Evolutionary conservation across 2,888 invertebrate species (phyloP).

Genomic region (Ochropleura leucogaster): DNA sequence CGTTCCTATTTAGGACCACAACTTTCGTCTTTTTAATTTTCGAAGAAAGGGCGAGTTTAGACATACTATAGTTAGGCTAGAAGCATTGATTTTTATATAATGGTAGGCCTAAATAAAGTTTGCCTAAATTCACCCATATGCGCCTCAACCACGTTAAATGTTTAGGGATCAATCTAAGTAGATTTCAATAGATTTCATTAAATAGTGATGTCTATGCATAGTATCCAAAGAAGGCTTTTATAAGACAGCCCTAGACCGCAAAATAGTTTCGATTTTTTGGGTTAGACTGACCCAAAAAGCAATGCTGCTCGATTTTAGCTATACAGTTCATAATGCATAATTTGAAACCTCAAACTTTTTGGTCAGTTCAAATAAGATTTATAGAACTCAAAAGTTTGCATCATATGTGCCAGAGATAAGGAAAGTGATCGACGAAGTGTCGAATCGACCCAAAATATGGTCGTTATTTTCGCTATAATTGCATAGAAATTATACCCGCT

Average conservation of each 20-base stretch:
- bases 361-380: not conserved
- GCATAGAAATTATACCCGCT: not conserved
- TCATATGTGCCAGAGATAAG: not conserved
- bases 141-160: slow-evolving; percentile 20
- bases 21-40: slow-evolving; percentile 44
- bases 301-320: not conserved
- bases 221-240: not conserved
- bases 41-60: slow-evolving; percentile 31
- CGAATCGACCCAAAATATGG: not conserved
- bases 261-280: too few relatives aligned
- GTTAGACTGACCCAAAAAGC: not conserved
- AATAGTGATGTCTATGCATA: too few relatives aligned
- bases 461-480: not conserved
- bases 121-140: slow-evolving; percentile 20
- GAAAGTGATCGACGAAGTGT: not conserved
- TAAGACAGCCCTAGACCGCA: not conserved
- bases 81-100: not conserved
- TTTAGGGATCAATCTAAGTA: not conserved
- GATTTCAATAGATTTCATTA: not conserved
- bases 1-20: slow-evolving; percentile 52
- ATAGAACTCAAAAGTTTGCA: not conserved
- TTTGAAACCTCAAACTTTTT: not conserved
- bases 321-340: not conserved
- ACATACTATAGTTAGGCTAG: slow-evolving; percentile 5
- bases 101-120: not conserved